phyloP scores from a whole-genome alignment of 2,888 invertebrate genomes.

The Synanthedon tipuliformis region DNA sequence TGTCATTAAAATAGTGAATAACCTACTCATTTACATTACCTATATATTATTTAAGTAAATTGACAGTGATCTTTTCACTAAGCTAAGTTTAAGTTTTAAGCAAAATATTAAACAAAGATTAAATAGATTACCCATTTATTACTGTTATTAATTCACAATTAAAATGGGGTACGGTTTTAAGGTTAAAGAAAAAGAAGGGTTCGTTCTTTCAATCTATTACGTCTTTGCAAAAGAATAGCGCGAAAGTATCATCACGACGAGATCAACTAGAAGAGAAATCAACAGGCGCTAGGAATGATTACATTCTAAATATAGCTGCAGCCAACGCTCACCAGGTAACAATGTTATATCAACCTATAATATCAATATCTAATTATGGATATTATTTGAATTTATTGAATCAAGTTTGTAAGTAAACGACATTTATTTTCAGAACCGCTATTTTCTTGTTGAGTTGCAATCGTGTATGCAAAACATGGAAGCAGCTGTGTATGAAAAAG shows the following conservation, averaged over 20 bases:
- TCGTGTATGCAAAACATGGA: constrained; percentile 89
- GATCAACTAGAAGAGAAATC: constrained; percentile 95
- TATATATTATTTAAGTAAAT: too few species aligned
- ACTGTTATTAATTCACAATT: too few species aligned
- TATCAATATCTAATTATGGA: background rate
- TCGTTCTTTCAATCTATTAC: constrained; percentile 97
- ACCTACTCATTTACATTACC: too few species aligned
- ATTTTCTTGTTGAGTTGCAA: constrained; percentile 92
- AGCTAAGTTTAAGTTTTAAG: too few species aligned
- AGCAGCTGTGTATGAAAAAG: constrained; percentile 88
- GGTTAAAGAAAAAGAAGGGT: constrained; percentile 95
- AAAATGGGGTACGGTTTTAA: constrained; percentile 31
- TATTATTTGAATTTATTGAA: background rate
- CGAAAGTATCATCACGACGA: constrained; percentile 92
- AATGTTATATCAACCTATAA: background rate
- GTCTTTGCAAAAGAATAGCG: constrained; percentile 95
- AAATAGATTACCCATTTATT: too few species aligned
- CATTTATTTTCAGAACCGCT: constrained; percentile 72
- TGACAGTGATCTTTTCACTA: too few species aligned
- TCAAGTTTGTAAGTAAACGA: background rate
- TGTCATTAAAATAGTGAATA: too few species aligned
- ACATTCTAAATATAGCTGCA: constrained; percentile 88
- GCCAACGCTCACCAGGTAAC: constrained; percentile 90
- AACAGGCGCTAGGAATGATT: constrained; percentile 94
- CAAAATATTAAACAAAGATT: too few species aligned